Evolutionary conservation across 2,113 vertebrate genomes (phyloP), one percentile per base, ranked within the genome.

Genomic region (Galeopterus variegatus): DNA sequence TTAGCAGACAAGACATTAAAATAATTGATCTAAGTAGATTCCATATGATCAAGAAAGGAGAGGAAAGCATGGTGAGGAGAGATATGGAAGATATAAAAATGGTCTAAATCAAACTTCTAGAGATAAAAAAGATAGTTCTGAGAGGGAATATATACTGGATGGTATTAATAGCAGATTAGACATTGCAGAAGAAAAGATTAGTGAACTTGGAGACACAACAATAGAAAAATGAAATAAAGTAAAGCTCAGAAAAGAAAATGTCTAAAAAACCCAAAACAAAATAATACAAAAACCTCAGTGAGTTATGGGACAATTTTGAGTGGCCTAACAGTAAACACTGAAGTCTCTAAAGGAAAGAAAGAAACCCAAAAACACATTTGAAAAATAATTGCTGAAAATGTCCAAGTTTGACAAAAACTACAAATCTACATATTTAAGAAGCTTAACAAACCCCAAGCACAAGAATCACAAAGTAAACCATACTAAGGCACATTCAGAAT

Each of bases 161-260:
- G 19, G 73, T 26, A 86, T 86, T 73, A 80, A 80, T 6, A 73
- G 52, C 33, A 85, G 41, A 84, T 77, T 12, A 93, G n/a, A 72
- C 2, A 50, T 0, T 18, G 13, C 3, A 83, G 60, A 77, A 83
- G 52, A 76, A 89, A 84, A 90, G n/a, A 85, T 45, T 11, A 90
- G 7, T 52, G 28, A 90, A 85, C 31, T 15, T 73, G 23, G 85
- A 93, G 45, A 85, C 13, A 54, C 1, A 19, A 18, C 19, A 36
- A 54, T 10, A 84, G 56, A 76, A 88, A 92, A 87, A 48, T 24
- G 50, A 86, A 85, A 54, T 52, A 91, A 95, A 95, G 36, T 28
- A 21, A 86, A 93, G 62, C 81, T 2, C 9, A 54, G 14, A 45
- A 41, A 23, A 52, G 10, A 33, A 41, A 31, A 50, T 8, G 33